These are phyloP conservation scores for Pristis pectinata DNA, from an alignment of 2,797 vertebrate genomes.

Conservation along the genomic window DNA sequence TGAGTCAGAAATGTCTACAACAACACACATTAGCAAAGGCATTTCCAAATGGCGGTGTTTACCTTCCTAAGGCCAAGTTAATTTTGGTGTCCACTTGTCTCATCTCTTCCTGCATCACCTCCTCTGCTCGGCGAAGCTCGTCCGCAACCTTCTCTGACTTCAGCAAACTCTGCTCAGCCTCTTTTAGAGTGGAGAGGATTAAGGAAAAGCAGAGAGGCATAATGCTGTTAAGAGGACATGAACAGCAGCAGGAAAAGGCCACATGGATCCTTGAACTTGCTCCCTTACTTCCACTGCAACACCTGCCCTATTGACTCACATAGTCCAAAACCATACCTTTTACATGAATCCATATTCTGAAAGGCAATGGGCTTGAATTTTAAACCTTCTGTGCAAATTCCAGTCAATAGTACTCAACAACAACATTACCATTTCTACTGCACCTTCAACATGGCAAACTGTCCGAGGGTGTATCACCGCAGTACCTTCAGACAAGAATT, in stretches of 20 bases:
- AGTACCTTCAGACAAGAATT: no score
- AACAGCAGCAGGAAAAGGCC: neutral
- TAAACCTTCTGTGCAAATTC: no score
- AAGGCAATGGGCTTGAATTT: no score
- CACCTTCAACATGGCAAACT: no score
- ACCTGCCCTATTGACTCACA: no score
- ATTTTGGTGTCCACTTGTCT: constrained; percentile 53
- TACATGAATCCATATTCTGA: no score
- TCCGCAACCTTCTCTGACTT: constrained; percentile 53
- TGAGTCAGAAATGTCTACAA: neutral
- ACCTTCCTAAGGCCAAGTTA: constrained; percentile 57
- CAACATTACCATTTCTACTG: no score
- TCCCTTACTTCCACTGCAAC: no score
- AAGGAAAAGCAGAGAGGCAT: constrained; percentile 47
- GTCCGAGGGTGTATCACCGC: no score
- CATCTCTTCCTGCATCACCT: constrained; percentile 54
- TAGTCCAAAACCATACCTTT: no score
- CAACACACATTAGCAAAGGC: neutral
- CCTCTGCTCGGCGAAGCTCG: constrained; percentile 51
- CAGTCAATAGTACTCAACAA: no score
- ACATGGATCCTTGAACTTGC: no score
- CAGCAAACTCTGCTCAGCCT: constrained; percentile 53
- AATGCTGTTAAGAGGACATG: neutral
- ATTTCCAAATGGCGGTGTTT: constrained; percentile 31
- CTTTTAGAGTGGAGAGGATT: constrained; percentile 53